Evolutionary conservation across 2,797 vertebrate genomes (phyloP).

Genomic region (Dromococcyx pavoninus): DNA sequence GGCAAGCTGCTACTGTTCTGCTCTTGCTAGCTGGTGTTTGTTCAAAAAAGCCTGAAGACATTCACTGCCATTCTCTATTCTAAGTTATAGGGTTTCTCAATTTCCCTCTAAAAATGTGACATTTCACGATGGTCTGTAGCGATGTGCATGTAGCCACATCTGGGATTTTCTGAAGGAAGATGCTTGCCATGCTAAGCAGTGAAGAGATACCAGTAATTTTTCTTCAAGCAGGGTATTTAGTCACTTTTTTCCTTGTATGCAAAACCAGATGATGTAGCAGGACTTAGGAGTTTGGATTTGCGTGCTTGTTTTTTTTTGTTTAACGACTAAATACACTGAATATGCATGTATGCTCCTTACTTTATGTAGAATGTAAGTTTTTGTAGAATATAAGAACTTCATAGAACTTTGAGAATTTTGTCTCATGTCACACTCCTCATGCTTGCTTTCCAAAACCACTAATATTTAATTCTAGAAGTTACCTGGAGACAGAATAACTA

Average conservation of each 20-base stretch:
- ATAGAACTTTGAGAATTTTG: no score
- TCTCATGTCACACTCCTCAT: not conserved
- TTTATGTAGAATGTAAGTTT: not conserved
- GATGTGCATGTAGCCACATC: not conserved
- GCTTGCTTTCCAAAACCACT: not conserved
- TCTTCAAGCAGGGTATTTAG: not conserved
- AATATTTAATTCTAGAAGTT: slow-evolving; percentile 27
- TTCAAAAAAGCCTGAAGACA: not conserved
- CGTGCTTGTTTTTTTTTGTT: not conserved
- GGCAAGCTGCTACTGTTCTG: not conserved
- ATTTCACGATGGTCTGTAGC: not conserved
- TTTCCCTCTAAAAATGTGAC: not conserved
- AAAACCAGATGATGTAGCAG: not conserved
- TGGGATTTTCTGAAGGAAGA: not conserved
- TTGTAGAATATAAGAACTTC: no score
- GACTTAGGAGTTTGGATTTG: not conserved
- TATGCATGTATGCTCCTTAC: not conserved
- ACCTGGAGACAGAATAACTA: slow-evolving; percentile 93
- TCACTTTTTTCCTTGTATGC: not conserved
- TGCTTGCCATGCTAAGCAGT: not conserved
- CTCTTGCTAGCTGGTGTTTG: not conserved
- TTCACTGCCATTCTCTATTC: not conserved
- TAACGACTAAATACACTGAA: not conserved
- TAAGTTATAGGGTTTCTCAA: not conserved
- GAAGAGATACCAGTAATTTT: not conserved